These are phyloP conservation scores for Labeo catla DNA, from an alignment of 2,113 vertebrate genomes.

Conservation along the genomic window DNA sequence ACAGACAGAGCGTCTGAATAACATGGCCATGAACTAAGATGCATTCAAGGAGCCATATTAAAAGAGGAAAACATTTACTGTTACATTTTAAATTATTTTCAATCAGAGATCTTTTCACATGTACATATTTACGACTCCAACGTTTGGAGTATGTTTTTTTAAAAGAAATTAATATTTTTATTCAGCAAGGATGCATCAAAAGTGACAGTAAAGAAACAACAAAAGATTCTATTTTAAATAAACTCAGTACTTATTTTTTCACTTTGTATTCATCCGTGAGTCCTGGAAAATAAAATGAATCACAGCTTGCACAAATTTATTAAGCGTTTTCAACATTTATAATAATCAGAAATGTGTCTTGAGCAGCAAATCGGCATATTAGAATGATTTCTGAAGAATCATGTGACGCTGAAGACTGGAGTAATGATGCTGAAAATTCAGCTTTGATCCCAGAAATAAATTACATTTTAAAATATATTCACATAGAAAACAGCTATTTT, in stretches of 20 bases:
- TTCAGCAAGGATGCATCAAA: neutral
- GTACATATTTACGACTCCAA: neutral
- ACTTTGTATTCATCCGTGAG: neutral
- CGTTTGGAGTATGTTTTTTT: too few relatives aligned
- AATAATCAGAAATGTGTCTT: neutral
- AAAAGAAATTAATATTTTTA: neutral
- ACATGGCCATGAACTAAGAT: neutral
- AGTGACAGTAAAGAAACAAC: neutral
- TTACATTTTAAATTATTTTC: neutral
- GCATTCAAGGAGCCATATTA: neutral
- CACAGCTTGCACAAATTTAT: neutral
- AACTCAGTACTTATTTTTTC: neutral
- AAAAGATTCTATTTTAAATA: neutral
- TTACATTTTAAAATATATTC: neutral
- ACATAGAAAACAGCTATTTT: fast-evolving
- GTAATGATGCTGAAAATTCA: neutral
- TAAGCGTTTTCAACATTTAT: too few relatives aligned
- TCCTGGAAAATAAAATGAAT: too few relatives aligned
- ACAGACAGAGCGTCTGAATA: neutral
- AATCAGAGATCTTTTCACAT: neutral
- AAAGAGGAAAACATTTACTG: neutral
- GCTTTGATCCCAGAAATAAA: neutral
- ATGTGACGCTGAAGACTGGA: neutral
- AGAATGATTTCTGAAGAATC: neutral
- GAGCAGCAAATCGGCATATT: too few relatives aligned